Base-by-base conservation (phyloP, 2,888 invertebrate genomes). In the Caenorhabditis sp. region DNA sequence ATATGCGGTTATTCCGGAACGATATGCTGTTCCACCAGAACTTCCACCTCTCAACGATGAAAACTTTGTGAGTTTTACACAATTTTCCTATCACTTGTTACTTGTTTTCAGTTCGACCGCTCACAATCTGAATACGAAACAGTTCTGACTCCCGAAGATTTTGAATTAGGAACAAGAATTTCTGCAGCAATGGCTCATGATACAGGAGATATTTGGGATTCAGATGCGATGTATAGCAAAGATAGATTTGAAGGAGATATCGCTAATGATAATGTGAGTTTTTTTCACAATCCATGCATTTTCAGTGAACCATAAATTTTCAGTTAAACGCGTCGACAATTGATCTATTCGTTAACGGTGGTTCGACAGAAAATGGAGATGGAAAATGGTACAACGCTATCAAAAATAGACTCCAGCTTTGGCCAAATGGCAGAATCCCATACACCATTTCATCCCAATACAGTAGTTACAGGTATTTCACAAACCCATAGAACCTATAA, bases 161-260 rank as follows among this genome's bases (percentile, higher is more conserved):
- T 86, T 59, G 78, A 82, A 59, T 75, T 81, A 38, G 84, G 82
- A 17, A 59, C 73, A n/a, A 76, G 83, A 26, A 67, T 85, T 43
- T 57, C 72, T 1, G 78, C 78, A 8, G 69, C 78, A 1, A 62
- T 80, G 68, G 74, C 77, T 38, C 76, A 75, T 36, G 76, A 76
- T 12, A 68, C 66, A 10, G 58, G 63, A 1, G 81, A 83, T 53
- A 70, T 81, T 36, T 86, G 84, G 86, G 85, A 87, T 65, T 86
- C 85, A 10, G 86, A 84, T 56, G 85, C 85, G 10, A 85, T 84
- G 86, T 87, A 87, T 68, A 80, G 80, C 27, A 71, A 67, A 43
- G 84, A 83, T 38, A 67, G 80, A 43, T 87, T 87, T 64, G 87
- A 87, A 74, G 87, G 87, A 72, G 87, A 87, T 71, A 87, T 87